Evolutionary conservation across 2,888 invertebrate genomes (phyloP).

Genomic region (Leucoptera coffeella): DNA sequence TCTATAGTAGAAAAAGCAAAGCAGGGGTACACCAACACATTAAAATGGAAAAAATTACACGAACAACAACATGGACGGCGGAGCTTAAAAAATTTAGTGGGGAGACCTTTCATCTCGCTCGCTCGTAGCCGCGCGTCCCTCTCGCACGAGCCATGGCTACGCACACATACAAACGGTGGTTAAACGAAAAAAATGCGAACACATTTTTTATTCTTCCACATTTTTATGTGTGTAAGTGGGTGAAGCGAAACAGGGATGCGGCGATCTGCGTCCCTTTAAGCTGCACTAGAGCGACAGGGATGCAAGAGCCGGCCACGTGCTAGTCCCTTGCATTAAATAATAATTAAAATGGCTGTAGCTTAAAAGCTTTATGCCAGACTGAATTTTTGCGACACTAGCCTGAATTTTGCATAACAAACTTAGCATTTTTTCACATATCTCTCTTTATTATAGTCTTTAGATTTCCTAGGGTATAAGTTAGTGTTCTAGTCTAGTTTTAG

Average conservation of each 20-base stretch:
- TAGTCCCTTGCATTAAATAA: conserved; percentile 52
- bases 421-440: too few relatives aligned
- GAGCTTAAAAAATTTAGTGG: conserved; percentile 50
- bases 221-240: conserved; percentile 55
- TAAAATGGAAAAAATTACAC: conserved; percentile 52
- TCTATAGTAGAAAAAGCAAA: conserved; percentile 57
- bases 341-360: conserved; percentile 56
- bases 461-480: too few relatives aligned
- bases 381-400: too few relatives aligned
- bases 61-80: conserved; percentile 35
- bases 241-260: conserved; percentile 29
- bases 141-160: conserved; percentile 39
- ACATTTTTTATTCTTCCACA: conserved; percentile 55
- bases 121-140: conserved; percentile 18
- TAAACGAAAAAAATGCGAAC: conserved; percentile 54
- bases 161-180: conserved; percentile 34
- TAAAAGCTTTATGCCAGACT: too few relatives aligned
- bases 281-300: conserved; percentile 16
- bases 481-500: too few relatives aligned
- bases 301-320: conserved; percentile 41
- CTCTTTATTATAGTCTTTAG: too few relatives aligned
- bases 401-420: too few relatives aligned
- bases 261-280: too few relatives aligned
- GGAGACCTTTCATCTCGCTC: conserved; percentile 23
- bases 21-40: conserved; percentile 54